Base-by-base conservation (phyloP, 1,140 invertebrate genomes). In the Proctacanthus coquilletti region DNA sequence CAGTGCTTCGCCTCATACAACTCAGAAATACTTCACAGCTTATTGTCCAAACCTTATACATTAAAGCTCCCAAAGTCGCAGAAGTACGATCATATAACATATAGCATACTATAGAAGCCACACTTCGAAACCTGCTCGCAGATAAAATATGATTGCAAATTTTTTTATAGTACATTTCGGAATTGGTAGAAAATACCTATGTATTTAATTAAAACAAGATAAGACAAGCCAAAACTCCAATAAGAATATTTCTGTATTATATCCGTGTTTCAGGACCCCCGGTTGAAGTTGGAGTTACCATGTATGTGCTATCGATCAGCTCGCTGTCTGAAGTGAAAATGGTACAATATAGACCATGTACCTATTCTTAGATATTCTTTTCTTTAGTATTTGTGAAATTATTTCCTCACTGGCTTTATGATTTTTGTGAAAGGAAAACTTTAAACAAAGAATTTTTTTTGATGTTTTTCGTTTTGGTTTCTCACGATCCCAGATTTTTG, bases 241-340 rank as follows among this genome's bases (percentile, higher is more conserved):
- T n/a, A 20, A 35, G 11, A 19, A 35, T 35, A 19, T 17, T 11
- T 35, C 11, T 35, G 10, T 19, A 35, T 19, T 35, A 15, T 40
- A 42, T 42, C 45, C 51, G 47, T 53, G 50, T 86, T 83, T 70
- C 79, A 89, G 84, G 84, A 77, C 77, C 81, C 68, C 86, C 91
- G 62, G 86, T 92, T 63, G 83, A 87, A 73, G 88, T 95, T 64
- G 87, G 86, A 70, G 85, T 95, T 69, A 93, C 87, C 68, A 92
- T 93, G 84, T 89, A 92, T 77, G 85, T 96, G 71, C 82, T 92
- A 72, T 91, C 85, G 73, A 94, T 96, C 77, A 92, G 85, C 77
- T 93, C 89, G 69, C 82, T 95, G 66, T 93, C 87, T 68, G 91
- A 95, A 85, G 89, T 95, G 65, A 86, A 93, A 81, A 96, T 96